Evolutionary conservation across 1,140 invertebrate genomes (phyloP), one percentile per base, ranked within the genome.

Genomic region (Aplysia californica): DNA sequence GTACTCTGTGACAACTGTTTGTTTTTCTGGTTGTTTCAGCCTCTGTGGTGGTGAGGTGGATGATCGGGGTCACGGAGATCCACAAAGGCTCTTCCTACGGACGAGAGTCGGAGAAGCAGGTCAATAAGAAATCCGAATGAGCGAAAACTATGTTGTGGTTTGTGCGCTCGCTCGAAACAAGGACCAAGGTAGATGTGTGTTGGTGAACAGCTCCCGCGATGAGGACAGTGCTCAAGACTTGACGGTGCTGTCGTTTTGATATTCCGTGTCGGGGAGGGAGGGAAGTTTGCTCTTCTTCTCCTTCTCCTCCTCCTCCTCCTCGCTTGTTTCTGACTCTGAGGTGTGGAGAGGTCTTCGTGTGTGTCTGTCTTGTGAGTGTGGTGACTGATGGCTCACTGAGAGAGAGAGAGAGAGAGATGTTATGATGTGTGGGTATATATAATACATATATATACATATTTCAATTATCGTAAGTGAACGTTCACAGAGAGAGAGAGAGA

Each of bases 41-140:
- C 18, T 82, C 77, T 65, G 39, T 79, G 15, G 71, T 78, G 10
- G 73, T 83, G 5, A 76, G 81, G 18, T 72, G 67, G 75, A 83
- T 84, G 83, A 82, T 86, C 59, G 71, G 76, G 5, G 80, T 81
- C 4, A 80, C 83, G n/a, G 82, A 86, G 65, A 83, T 82, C 18
- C 66, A 81, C 33, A 80, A 75, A 23, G 82, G 82, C 3, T 86
- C 84, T 31, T 31, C 64, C 0, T 86, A 86, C 41, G 84, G 84
- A 26, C 55, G 29, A 31, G 36, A 15, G 23, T 41, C 66, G 18
- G 31, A 68, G 10, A 29, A 61, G 35, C 6, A 1, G 29, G 39
- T 44, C 2, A 6, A 68, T 26, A 68, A 44, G 66, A 68, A 68
- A 36, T 68, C 66, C 1, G 38, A 68, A 36, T 68, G 39, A 68